Evolutionary conservation across 1,140 invertebrate species (phyloP).

Genomic region (Ceratosolen solmsi): DNA sequence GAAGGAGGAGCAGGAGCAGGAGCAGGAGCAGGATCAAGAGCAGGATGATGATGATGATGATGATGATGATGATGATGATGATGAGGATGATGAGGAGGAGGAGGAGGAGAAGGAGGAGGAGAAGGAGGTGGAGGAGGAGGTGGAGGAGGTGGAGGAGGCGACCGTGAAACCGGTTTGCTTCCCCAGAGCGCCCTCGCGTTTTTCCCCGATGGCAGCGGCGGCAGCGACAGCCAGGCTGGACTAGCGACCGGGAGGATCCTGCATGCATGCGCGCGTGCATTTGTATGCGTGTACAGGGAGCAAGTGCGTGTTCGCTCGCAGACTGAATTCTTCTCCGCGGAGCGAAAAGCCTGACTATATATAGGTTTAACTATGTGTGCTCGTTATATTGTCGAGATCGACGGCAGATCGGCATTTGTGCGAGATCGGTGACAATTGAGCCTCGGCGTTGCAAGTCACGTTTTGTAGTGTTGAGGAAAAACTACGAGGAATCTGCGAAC

Average conservation of each 20-base stretch:
- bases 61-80: too few species aligned
- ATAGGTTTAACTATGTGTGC: constrained; percentile 18
- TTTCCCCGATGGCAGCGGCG: constrained; percentile 30
- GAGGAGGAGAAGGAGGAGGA: neutral
- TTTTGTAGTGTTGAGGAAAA: neutral
- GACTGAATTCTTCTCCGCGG: constrained; percentile 26
- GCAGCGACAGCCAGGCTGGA: constrained; percentile 17
- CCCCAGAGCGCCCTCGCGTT: constrained; percentile 48
- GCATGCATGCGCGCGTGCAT: neutral
- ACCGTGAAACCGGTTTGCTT: constrained; percentile 48
- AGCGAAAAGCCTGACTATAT: constrained; percentile 27
- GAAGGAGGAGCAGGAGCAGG: neutral
- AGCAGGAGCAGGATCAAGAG: neutral
- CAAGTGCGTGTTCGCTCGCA: constrained; percentile 16
- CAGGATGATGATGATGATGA: too few species aligned
- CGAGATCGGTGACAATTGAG: constrained; percentile 14
- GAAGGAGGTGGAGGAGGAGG: neutral
- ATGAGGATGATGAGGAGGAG: neutral
- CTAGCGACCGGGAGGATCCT: constrained; percentile 34
- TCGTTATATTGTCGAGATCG: constrained; percentile 10
- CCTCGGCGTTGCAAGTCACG: neutral
- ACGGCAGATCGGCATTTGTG: constrained; percentile 17
- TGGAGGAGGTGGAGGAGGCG: neutral
- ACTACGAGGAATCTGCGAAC: neutral
- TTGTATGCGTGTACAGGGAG: neutral